These are phyloP conservation scores for Megalops cyprinoides DNA, from an alignment of 2,797 vertebrate genomes.

Conservation along the genomic window DNA sequence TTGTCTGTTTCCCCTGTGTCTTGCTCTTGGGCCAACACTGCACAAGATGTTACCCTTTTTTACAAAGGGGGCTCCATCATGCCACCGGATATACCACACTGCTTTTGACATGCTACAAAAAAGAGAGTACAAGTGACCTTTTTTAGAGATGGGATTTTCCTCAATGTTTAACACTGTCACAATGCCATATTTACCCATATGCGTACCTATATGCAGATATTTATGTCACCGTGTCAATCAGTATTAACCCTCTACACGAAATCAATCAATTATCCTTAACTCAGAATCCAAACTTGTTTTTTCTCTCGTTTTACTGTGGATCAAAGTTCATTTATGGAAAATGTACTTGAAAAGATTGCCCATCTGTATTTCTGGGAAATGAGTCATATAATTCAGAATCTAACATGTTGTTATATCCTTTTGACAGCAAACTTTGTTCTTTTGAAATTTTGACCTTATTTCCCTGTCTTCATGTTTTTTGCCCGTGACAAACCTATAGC, in stretches of 20 bases:
- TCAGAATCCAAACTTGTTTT: too few species aligned
- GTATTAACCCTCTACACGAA: slow-evolving; percentile 7
- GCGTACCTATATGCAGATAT: not conserved
- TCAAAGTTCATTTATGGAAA: too few species aligned
- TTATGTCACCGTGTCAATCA: too few species aligned
- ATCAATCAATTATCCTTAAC: not conserved
- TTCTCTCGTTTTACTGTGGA: too few species aligned
- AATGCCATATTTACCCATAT: not conserved
- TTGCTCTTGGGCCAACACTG: too few species aligned
- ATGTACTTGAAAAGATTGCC: too few species aligned
- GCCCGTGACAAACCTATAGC: not conserved
- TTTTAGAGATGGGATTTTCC: not conserved
- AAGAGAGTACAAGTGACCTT: slow-evolving; percentile 44
- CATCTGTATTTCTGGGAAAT: too few species aligned
- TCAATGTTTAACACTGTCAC: not conserved
- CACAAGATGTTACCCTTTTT: not conserved
- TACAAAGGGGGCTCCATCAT: not conserved
- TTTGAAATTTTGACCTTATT: not conserved
- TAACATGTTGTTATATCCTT: not conserved
- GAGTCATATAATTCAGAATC: too few species aligned
- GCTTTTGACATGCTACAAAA: slow-evolving; percentile 9
- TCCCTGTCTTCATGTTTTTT: not conserved
- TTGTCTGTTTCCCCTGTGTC: too few species aligned
- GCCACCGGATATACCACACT: slow-evolving; percentile 15
- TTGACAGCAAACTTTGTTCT: not conserved